Evolutionary conservation across 1,140 invertebrate genomes (phyloP), one percentile per base, ranked within the genome.

Genomic region (Bombus superbus): DNA sequence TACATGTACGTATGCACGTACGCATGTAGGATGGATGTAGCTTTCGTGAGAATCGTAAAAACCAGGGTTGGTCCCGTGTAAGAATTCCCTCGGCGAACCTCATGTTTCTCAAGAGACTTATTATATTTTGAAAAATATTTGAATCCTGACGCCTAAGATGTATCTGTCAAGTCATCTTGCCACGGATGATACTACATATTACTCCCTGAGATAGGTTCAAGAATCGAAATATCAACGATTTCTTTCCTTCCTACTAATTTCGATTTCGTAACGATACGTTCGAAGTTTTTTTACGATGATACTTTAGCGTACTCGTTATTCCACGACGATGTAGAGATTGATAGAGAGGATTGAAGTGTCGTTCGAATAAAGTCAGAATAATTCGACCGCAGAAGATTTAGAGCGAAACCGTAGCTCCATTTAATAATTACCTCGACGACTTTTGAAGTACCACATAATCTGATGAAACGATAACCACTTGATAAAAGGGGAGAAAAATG

Each of bases 401-500:
- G 32, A 84, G 73, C 53, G 59, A 78, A 81, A 72, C 81, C 83
- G 73, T 87, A 76, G 87, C 80, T 89, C 87, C 88, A 89, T 89
- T 91, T 89, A 83, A 84, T 91, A 92, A 92, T 91, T 92, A 92
- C 80, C 87, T 83, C 88, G 90, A 92, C 88, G 90, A 92, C 83
- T 83, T 88, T 91, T 87, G 72, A 87, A 91, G 87, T 77, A 72
- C 79, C 82, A 89, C 88, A 91, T 92, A 89, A 90, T 89, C 86
- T 85, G 85, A 85, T 80, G 85, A 85, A 91, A 78, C 86, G 90
- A 91, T 89, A 88, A 73, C 69, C 38, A 25, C 40, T 88, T 86
- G 81, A 77, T 69, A 15, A 62, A 44, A 15, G 80, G 32, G 38
- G 22, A 81, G 68, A 22, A 62, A 81, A 62, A 62, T 40, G 38